phyloP scores from a whole-genome alignment of 2,888 invertebrate genomes.

The Heliconius sara region DNA sequence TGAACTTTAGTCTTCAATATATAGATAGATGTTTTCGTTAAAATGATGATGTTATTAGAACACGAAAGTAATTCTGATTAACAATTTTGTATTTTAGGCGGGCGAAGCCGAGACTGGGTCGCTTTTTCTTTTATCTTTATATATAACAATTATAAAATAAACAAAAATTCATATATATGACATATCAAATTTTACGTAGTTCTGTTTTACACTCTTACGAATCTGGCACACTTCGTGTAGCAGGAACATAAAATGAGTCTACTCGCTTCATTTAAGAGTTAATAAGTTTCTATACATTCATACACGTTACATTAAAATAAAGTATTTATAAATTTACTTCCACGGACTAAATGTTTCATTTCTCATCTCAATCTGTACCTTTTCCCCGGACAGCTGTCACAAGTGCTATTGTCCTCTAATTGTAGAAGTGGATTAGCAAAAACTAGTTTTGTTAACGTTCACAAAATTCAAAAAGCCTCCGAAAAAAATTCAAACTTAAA shows the following conservation, averaged over 20 bases:
- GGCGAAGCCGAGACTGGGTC: no score
- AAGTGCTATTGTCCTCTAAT: background rate
- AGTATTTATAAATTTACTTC: background rate
- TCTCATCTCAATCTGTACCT: background rate
- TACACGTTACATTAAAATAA: background rate
- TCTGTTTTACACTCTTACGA: background rate
- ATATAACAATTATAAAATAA: no score
- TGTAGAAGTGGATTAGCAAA: background rate
- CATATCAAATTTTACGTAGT: no score
- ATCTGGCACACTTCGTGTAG: background rate
- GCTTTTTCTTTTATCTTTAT: no score
- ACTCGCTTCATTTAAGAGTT: background rate
- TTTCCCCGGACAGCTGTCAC: background rate
- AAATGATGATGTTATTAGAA: no score
- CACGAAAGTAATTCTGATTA: no score
- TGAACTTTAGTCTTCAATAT: no score
- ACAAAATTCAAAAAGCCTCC: background rate
- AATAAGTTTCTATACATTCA: background rate
- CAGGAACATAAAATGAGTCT: background rate
- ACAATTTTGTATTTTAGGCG: no score
- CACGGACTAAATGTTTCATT: background rate
- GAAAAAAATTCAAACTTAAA: constrained; percentile 51
- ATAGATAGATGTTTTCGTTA: no score
- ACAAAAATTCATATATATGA: no score
- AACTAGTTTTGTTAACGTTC: constrained; percentile 8